phyloP scores from a whole-genome alignment of 1,140 invertebrate genomes.

The Chrysomallon squamiferum region DNA sequence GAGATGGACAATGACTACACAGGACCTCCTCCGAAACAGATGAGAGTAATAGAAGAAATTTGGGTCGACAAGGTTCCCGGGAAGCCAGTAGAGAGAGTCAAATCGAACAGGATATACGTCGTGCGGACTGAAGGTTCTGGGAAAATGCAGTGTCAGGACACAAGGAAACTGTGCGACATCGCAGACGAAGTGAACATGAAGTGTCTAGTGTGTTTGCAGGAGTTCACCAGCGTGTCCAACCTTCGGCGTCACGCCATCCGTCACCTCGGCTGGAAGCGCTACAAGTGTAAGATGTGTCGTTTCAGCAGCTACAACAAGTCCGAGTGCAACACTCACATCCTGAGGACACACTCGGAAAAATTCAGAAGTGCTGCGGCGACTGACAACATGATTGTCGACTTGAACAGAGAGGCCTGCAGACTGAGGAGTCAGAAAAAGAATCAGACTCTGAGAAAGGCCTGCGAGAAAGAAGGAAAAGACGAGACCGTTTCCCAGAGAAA shows the following conservation, averaged over 20 bases:
- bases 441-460: conserved; percentile 22
- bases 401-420: conserved; percentile 40
- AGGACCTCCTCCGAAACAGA: neutral
- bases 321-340: conserved; percentile 54
- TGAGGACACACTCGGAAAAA: conserved; percentile 40
- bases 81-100: conserved; percentile 24
- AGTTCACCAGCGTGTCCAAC: conserved; percentile 56
- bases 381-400: conserved; percentile 39
- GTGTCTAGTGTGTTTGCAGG: conserved; percentile 59
- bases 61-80: conserved; percentile 41
- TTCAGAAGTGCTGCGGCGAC: conserved; percentile 7
- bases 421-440: conserved; percentile 34
- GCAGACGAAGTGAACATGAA: conserved; percentile 48
- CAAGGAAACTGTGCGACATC: conserved; percentile 39
- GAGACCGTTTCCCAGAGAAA: neutral
- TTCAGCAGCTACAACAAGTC: conserved; percentile 61
- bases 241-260: conserved; percentile 61
- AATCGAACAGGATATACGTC: conserved; percentile 27
- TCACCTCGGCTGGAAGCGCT: conserved; percentile 63
- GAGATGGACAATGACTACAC: no score
- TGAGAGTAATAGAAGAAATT: conserved; percentile 32
- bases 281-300: conserved; percentile 60
- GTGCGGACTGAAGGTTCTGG: conserved; percentile 8
- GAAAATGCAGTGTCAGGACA: conserved; percentile 35
- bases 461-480: conserved; percentile 6